These are phyloP conservation scores for Hippoglossus stenolepis DNA, from an alignment of 2,113 vertebrate genomes.

Conservation along the genomic window DNA sequence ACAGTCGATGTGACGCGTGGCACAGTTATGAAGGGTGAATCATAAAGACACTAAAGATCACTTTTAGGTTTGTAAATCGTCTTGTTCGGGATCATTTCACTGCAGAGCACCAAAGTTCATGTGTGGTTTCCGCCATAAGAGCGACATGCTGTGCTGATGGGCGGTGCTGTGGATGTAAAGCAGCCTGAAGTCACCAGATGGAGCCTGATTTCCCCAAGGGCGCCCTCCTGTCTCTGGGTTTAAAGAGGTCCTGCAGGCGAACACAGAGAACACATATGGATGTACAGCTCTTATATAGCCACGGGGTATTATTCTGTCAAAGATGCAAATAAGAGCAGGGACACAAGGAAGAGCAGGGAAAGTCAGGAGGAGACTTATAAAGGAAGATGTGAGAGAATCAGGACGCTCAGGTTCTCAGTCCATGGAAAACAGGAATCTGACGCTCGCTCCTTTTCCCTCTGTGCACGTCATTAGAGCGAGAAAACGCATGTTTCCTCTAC, in stretches of 20 bases:
- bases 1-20: not conserved
- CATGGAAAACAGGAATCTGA: not conserved
- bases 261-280: conserved; percentile 36
- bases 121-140: not conserved
- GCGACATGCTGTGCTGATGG: not conserved
- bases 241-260: conserved; percentile 8
- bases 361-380: not conserved
- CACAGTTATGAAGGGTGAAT: not conserved
- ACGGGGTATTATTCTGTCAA: conserved; percentile 16
- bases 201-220: conserved; percentile 23
- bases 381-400: too few species aligned
- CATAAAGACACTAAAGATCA: too few species aligned
- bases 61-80: too few species aligned
- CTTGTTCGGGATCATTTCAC: not conserved
- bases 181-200: conserved; percentile 44
- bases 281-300: conserved; percentile 21
- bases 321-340: conserved; percentile 39
- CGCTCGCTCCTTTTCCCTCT: not conserved
- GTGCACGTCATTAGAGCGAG: too few species aligned
- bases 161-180: conserved; percentile 9
- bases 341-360: not conserved
- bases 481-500: too few species aligned
- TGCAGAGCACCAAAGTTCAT: not conserved
- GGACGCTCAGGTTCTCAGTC: not conserved
- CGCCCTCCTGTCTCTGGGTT: conserved; percentile 6